Conservation (phyloP, 2,797 vertebrate species). For the Chaunax sp. region DNA sequence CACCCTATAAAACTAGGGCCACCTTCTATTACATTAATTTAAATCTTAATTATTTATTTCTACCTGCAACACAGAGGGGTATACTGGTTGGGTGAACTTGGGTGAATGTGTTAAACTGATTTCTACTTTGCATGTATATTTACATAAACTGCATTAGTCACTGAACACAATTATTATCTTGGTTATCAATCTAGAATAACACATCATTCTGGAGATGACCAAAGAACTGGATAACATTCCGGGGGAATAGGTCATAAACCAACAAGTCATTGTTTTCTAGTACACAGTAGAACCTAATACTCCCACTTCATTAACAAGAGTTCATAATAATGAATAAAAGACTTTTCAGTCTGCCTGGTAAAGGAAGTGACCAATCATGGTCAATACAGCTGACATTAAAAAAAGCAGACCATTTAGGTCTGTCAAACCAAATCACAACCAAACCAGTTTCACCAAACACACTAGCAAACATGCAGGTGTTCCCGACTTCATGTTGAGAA, state of each 20-base stretch:
- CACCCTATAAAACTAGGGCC: conserved; percentile 83
- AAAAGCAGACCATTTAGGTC: conserved; percentile 32
- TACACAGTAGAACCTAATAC: conserved; percentile 10
- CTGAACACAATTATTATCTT: conserved; percentile 43
- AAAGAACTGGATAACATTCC: conserved; percentile 57
- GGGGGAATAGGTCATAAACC: conserved; percentile 39
- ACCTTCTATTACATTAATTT: conserved; percentile 31
- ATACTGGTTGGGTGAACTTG: conserved; percentile 28
- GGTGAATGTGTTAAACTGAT: conserved; percentile 36
- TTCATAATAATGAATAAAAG: conserved; percentile 21
- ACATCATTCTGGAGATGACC: conserved; percentile 36
- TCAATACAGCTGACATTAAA: conserved; percentile 25
- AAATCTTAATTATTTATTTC: conserved; percentile 39
- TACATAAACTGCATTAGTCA: conserved; percentile 61
- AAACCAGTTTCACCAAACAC: conserved; percentile 23
- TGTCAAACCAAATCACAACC: conserved; percentile 39
- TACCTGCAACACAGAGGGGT: conserved; percentile 34
- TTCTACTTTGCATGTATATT: conserved; percentile 50
- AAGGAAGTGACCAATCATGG: conserved; percentile 20
- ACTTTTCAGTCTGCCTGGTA: conserved; percentile 5
- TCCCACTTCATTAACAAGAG: conserved; percentile 72
- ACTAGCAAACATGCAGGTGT: conserved; percentile 21
- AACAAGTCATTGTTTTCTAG: conserved; percentile 24
- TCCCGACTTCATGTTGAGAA: conserved; percentile 25
- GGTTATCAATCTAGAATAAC: conserved; percentile 38